Evolutionary conservation across 2,797 vertebrate species (phyloP), one percentile per base, ranked within the genome.

Genomic region (Ctenopoma kingsleyae): DNA sequence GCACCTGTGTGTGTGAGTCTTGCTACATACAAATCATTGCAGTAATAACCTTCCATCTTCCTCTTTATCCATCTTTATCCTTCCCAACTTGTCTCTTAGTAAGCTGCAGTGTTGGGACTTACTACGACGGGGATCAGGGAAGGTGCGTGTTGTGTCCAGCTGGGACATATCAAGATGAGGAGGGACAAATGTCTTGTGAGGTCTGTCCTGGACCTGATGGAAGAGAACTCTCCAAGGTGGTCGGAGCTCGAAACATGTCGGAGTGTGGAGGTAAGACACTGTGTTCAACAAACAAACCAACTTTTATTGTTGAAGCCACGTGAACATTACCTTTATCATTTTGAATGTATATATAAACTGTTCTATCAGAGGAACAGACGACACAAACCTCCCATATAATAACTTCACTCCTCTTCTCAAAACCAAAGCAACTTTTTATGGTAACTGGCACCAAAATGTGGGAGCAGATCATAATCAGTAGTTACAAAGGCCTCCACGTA

Each of bases 101-200:
- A 89, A 96, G 94, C 90, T 97, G 95, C 87, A 91, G 87, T 48
- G 87, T 85, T 48, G 95, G 96, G 71, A 95, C 80, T 0, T 94
- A 94, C 87, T 94, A 91, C 3, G 91, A 96, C 25, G 91, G 85
- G 6, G 91, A 94, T 56, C 95, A 94, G 88, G 95, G 94, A 68
- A 90, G 89, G 75, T 98, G 96, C 76, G 78, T 91, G 84, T 86
- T 94, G 57, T 97, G 95, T 87, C 95, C 95, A 55, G 92, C 93
- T 55, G 95, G 96, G 81, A 96, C 91, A 0, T 97, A 95, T 88
- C 95, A 97, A 87, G 95, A 94, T 8, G 93, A 96, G 82, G 96
- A 96, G 85, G 95, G 95, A 76, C 95, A 96, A 91, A 93, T 95
- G 87, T 94, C 93, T 48, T 97, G 96, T 46, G 93, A 95, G 60